Conservation (phyloP, 2,113 vertebrate genomes). For the Chionomys nivalis region DNA sequence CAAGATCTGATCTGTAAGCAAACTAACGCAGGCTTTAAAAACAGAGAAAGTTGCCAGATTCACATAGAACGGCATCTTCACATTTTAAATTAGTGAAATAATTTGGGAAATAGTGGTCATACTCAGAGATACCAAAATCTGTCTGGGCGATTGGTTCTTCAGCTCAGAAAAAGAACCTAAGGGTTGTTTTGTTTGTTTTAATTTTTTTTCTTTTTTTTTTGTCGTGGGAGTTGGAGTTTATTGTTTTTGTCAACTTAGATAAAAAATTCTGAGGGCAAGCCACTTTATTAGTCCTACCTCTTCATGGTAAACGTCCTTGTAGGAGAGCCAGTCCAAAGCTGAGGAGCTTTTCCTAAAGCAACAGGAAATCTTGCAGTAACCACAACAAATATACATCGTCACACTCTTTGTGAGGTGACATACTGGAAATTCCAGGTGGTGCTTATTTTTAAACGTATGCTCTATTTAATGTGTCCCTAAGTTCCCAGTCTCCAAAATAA, state of each 20-base stretch:
- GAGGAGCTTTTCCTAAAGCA: constrained; percentile 65
- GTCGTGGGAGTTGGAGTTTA: background rate
- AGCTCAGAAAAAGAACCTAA: background rate
- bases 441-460: constrained; percentile 78
- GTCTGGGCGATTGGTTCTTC: background rate
- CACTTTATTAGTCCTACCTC: background rate
- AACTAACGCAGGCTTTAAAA: constrained; percentile 4
- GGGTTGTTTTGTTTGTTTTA: background rate
- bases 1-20: constrained; percentile 27
- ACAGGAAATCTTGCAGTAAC: constrained; percentile 69
- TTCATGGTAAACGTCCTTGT: background rate
- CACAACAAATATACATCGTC: constrained; percentile 72
- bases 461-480: constrained; percentile 77
- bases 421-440: constrained; percentile 78
- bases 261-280: background rate
- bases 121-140: background rate
- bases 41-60: background rate
- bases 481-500: constrained; percentile 79
- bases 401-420: constrained; percentile 66
- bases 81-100: constrained; percentile 8
- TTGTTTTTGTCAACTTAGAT: constrained; percentile 39
- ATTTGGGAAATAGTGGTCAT: constrained; percentile 1
- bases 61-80: background rate
- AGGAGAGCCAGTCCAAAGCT: constrained; percentile 31
- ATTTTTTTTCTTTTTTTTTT: background rate